phyloP scores from a whole-genome alignment of 1,140 invertebrate species.

The Drosophila lowei region DNA sequence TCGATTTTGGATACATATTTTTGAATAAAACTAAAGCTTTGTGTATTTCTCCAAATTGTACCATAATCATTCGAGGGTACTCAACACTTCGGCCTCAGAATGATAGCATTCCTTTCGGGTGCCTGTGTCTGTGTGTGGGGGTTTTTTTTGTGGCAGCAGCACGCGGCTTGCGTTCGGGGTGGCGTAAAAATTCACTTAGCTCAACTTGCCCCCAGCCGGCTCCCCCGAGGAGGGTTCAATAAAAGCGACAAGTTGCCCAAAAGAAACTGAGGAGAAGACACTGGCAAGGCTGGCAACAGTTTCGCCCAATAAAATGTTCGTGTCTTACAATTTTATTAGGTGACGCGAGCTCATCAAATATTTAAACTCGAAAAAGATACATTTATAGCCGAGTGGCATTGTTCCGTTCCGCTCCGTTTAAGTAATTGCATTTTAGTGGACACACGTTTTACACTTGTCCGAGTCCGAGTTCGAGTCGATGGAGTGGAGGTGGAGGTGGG shows the following conservation, averaged over 20 bases:
- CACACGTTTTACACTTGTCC: slow-evolving; percentile 63
- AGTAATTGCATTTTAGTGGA: slow-evolving; percentile 78
- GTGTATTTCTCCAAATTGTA: no score
- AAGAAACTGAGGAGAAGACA: slow-evolving; percentile 1
- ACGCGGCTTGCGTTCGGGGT: slow-evolving; percentile 62
- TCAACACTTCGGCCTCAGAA: neutral
- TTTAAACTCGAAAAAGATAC: slow-evolving; percentile 49
- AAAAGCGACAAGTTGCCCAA: slow-evolving; percentile 34
- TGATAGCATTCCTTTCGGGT: neutral
- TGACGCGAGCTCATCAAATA: slow-evolving; percentile 64
- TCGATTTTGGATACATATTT: no score
- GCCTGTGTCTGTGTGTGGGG: no score
- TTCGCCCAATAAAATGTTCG: slow-evolving; percentile 62
- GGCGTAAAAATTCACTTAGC: slow-evolving; percentile 79
- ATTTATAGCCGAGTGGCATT: slow-evolving; percentile 42
- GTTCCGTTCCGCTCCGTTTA: slow-evolving; percentile 61
- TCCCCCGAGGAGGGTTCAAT: slow-evolving; percentile 41
- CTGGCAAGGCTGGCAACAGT: slow-evolving; percentile 23
- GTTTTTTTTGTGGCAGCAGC: slow-evolving; percentile 36
- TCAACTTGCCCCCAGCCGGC: slow-evolving; percentile 26
- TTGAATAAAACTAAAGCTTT: no score
- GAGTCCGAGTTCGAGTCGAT: neutral
- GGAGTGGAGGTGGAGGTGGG: no score
- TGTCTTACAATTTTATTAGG: slow-evolving; percentile 81
- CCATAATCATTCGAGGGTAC: neutral